These are phyloP conservation scores for Agrilus mali DNA, from an alignment of 2,888 invertebrate genomes.

Conservation along the genomic window DNA sequence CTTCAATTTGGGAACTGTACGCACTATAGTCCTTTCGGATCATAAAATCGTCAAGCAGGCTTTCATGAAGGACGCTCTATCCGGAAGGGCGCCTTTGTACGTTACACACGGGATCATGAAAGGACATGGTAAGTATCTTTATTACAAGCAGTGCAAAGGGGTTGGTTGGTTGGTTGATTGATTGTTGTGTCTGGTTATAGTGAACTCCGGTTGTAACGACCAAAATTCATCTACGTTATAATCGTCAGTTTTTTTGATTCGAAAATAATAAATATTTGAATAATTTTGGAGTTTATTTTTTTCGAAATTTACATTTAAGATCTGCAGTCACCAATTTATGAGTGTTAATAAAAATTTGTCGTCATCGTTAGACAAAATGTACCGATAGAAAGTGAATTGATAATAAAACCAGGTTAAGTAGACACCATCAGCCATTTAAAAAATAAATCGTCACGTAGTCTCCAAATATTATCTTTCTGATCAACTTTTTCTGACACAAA, in stretches of 20 bases:
- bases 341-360: neutral
- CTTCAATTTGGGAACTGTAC: conserved; percentile 59
- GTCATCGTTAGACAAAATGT: conserved; percentile 2
- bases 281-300: neutral
- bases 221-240: too few relatives aligned
- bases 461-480: conserved; percentile 8
- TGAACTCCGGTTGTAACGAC: too few relatives aligned
- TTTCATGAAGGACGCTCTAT: conserved; percentile 56
- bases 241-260: too few relatives aligned
- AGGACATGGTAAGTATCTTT: conserved; percentile 68
- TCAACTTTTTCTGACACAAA: too few relatives aligned
- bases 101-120: conserved; percentile 79
- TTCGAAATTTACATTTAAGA: too few relatives aligned
- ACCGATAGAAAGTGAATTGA: conserved; percentile 1
- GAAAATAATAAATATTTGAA: neutral
- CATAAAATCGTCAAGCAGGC: conserved; percentile 57
- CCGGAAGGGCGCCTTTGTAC: conserved; percentile 70
- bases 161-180: too few relatives aligned
- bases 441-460: conserved; percentile 2
- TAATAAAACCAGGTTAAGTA: too few relatives aligned
- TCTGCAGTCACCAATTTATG: neutral
- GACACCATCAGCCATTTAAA: too few relatives aligned
- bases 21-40: conserved; percentile 67
- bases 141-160: too few relatives aligned
- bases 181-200: too few relatives aligned